Percentiles rank a stretch among this genome's conserved stretches.
Evolutionary conservation across 2,888 invertebrate genomes (phyloP).

Genomic region (Caenorhabditis zanzibari): DNA sequence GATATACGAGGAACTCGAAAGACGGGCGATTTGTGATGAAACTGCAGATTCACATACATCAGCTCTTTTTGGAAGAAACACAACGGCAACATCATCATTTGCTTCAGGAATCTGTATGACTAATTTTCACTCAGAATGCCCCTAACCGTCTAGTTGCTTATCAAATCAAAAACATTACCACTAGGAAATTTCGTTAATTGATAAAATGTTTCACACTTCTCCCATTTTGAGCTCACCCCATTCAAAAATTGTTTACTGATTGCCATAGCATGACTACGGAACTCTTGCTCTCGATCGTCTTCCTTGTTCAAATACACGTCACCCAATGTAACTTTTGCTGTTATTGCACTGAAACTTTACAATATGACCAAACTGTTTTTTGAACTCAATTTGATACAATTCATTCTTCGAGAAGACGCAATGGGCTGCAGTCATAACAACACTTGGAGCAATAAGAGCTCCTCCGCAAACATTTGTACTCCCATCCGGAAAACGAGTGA

Average conservation of each 20-base stretch:
- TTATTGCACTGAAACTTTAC: constrained; percentile 26
- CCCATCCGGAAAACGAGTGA: constrained; percentile 39
- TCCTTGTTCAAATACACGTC: constrained; percentile 36
- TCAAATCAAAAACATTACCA: neutral
- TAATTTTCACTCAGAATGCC: neutral
- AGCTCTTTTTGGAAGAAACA: constrained; percentile 47
- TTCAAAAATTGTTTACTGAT: constrained; percentile 29
- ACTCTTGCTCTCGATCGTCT: constrained; percentile 51
- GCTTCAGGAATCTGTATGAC: constrained; percentile 39
- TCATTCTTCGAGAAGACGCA: constrained; percentile 40
- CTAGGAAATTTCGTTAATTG: neutral
- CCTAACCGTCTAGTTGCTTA: neutral
- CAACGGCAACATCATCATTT: constrained; percentile 57
- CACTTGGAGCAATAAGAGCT: constrained; percentile 52
- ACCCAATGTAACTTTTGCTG: constrained; percentile 31
- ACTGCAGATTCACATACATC: constrained; percentile 19
- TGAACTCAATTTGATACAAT: constrained; percentile 5
- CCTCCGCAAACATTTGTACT: constrained; percentile 49
- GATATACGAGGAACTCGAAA: constrained; percentile 31
- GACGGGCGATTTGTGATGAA: constrained; percentile 31
- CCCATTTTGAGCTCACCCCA: constrained; percentile 14
- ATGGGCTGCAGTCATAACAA: constrained; percentile 58
- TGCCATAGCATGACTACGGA: constrained; percentile 47
- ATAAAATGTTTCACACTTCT: neutral
- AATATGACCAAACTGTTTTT: neutral